A percentile compares a stretch with the other conserved stretches of the same genome.
These are phyloP conservation scores for Perodicticus potto DNA, from an alignment of 2,797 vertebrate genomes.

Conservation along the genomic window DNA sequence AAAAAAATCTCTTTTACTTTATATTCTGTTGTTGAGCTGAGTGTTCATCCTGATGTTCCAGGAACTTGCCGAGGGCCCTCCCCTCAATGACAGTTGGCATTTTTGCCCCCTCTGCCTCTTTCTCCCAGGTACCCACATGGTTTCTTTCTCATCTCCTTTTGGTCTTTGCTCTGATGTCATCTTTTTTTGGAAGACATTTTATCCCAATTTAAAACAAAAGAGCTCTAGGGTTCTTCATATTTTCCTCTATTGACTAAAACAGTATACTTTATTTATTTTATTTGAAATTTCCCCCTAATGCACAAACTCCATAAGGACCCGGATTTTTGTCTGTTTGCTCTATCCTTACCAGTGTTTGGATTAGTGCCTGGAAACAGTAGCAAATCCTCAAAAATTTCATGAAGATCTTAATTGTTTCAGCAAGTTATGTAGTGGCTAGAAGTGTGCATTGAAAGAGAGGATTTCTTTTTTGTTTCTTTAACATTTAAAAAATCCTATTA, in stretches of 20 bases:
- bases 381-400: conserved; percentile 14
- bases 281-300: background rate
- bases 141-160: background rate
- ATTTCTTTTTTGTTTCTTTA: background rate
- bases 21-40: background rate
- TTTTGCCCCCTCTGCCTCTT: background rate
- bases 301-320: background rate
- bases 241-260: background rate
- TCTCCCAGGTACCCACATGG: background rate
- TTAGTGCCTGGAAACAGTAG: background rate
- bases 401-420: conserved; percentile 34
- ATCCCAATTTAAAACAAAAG: background rate
- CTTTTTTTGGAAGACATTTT: background rate
- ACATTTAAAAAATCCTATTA: background rate
- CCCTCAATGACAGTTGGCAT: background rate
- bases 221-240: background rate
- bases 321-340: background rate
- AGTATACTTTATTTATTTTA: background rate
- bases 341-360: background rate
- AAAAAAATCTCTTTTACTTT: background rate
- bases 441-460: background rate
- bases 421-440: background rate
- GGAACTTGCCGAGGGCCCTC: background rate
- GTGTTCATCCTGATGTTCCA: background rate
- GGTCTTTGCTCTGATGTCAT: background rate